Conservation (phyloP, 2,113 vertebrate genomes). For the Spea multiplicata region DNA sequence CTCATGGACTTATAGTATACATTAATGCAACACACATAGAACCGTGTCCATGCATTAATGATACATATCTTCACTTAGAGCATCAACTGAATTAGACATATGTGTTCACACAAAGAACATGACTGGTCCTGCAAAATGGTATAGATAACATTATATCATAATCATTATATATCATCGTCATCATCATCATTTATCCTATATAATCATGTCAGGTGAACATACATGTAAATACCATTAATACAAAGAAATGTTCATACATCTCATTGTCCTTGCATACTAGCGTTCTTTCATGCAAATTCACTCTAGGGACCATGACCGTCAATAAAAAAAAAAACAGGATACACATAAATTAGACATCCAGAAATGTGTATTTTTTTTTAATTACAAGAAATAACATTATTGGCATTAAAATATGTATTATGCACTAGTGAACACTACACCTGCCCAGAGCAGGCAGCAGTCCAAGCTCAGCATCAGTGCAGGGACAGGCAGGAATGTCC, state of each 20-base stretch:
- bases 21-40: too few species aligned
- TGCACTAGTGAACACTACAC: background rate
- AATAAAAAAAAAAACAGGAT: too few species aligned
- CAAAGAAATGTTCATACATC: too few species aligned
- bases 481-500: background rate
- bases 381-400: background rate
- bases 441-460: slow-evolving; percentile 4
- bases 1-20: too few species aligned
- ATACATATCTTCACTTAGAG: background rate
- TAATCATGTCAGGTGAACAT: background rate
- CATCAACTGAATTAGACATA: too few species aligned
- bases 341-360: too few species aligned
- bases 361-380: too few species aligned
- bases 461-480: background rate
- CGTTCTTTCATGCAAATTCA: background rate
- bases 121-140: too few species aligned
- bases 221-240: background rate
- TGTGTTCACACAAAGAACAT: too few species aligned
- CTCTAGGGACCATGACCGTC: too few species aligned
- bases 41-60: background rate
- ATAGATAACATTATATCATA: too few species aligned
- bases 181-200: background rate
- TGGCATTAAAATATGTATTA: background rate
- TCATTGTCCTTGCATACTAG: background rate
- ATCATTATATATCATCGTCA: too few species aligned